Conservation (phyloP, 2,113 vertebrate species). For the Tichodroma muraria region DNA sequence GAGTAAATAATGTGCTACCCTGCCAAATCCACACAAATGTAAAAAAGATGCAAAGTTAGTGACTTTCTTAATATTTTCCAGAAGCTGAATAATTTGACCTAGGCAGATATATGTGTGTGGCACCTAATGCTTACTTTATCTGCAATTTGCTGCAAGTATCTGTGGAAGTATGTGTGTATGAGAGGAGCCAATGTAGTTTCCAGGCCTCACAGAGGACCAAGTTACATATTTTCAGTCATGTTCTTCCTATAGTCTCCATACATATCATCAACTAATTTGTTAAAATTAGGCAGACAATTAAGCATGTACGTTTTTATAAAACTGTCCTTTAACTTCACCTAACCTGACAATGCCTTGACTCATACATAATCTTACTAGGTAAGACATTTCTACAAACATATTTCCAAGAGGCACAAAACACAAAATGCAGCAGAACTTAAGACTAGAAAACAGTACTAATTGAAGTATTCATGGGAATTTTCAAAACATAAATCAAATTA, state of each 20-base stretch:
- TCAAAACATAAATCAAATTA: constrained; percentile 17
- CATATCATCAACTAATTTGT: background rate
- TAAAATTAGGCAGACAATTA: background rate
- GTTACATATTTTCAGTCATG: background rate
- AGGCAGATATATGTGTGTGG: background rate
- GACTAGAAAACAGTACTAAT: constrained; percentile 18
- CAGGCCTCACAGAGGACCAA: background rate
- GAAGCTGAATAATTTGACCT: background rate
- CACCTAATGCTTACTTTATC: background rate
- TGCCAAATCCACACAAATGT: background rate
- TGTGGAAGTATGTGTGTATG: background rate
- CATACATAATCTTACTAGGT: background rate
- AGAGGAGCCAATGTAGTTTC: background rate
- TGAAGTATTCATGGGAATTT: background rate
- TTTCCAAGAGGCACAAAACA: background rate
- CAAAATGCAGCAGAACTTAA: background rate
- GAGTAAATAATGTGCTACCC: background rate
- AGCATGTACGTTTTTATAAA: background rate
- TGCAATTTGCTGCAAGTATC: background rate
- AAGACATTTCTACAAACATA: background rate
- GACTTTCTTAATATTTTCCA: background rate
- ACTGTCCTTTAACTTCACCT: background rate
- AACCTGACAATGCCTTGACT: background rate
- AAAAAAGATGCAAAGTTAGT: background rate
- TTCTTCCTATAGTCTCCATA: background rate